phyloP scores from a whole-genome alignment of 2,113 vertebrate genomes.

The Nothoprocta perdicaria region DNA sequence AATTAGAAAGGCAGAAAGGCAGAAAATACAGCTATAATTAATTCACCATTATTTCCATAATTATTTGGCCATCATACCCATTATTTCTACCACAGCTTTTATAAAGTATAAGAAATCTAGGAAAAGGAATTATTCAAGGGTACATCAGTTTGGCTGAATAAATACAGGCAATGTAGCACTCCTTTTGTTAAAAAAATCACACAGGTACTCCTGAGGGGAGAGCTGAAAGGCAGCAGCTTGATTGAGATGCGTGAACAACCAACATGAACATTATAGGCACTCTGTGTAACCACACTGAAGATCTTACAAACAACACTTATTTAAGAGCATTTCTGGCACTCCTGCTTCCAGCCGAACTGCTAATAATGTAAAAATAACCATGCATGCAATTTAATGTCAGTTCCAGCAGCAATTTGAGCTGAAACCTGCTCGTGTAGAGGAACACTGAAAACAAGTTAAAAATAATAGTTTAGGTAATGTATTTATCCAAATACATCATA shows the following conservation, averaged over 20 bases:
- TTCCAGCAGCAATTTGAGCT: not conserved
- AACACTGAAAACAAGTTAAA: not conserved
- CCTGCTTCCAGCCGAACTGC: constrained; percentile 22
- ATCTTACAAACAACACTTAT: not conserved
- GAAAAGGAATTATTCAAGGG: constrained; percentile 13
- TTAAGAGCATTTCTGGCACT: constrained; percentile 20
- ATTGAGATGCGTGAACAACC: not conserved
- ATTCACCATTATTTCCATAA: not conserved
- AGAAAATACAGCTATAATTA: constrained; percentile 1
- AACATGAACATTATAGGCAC: not conserved
- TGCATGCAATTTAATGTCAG: not conserved
- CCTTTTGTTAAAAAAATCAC: constrained; percentile 30
- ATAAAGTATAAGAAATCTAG: constrained; percentile 41
- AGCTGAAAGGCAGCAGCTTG: not conserved
- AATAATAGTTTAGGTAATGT: not conserved
- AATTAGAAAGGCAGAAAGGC: constrained; percentile 59
- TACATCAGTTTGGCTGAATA: constrained; percentile 21
- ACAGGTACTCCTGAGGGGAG: not conserved
- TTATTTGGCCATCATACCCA: not conserved
- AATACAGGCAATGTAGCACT: not conserved
- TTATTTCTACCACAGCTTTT: constrained; percentile 68
- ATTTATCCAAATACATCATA: not conserved
- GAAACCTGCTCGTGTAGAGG: not conserved
- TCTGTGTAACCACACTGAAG: not conserved
- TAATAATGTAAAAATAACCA: not conserved